phyloP scores from a whole-genome alignment of 1,140 invertebrate species.

The Drosophila sechellia region DNA sequence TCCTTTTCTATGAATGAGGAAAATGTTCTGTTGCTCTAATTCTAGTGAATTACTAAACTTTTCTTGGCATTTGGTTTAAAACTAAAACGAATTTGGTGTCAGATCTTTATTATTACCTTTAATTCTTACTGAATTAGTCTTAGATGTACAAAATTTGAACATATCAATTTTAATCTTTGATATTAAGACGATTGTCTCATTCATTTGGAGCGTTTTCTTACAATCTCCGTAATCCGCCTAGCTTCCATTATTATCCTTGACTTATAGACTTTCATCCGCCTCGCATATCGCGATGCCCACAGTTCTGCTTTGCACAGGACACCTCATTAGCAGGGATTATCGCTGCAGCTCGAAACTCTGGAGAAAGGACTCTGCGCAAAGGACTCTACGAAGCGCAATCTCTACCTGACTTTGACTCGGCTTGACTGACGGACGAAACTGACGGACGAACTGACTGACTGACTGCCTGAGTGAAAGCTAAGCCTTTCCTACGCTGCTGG shows the following conservation, averaged over 20 bases:
- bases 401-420: constrained; percentile 65
- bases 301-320: constrained; percentile 42
- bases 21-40: no score
- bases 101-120: no score
- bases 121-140: no score
- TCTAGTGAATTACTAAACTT: no score
- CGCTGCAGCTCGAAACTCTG: constrained; percentile 23
- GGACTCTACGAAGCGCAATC: background rate
- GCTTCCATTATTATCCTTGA: constrained; percentile 68
- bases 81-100: no score
- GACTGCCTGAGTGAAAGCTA: constrained; percentile 63
- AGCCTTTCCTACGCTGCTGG: constrained; percentile 57
- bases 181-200: constrained; percentile 1
- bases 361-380: constrained; percentile 11
- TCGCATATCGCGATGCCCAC: constrained; percentile 4
- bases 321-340: constrained; percentile 80
- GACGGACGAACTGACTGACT: constrained; percentile 16
- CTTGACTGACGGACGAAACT: background rate
- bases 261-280: constrained; percentile 60
- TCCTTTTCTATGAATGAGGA: background rate
- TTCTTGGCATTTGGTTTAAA: no score
- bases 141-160: no score
- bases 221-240: constrained; percentile 11
- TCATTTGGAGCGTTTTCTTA: constrained; percentile 22
- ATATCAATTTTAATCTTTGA: no score